Conservation (phyloP, 1,140 invertebrate species). For the Andrena cerasifolii region DNA sequence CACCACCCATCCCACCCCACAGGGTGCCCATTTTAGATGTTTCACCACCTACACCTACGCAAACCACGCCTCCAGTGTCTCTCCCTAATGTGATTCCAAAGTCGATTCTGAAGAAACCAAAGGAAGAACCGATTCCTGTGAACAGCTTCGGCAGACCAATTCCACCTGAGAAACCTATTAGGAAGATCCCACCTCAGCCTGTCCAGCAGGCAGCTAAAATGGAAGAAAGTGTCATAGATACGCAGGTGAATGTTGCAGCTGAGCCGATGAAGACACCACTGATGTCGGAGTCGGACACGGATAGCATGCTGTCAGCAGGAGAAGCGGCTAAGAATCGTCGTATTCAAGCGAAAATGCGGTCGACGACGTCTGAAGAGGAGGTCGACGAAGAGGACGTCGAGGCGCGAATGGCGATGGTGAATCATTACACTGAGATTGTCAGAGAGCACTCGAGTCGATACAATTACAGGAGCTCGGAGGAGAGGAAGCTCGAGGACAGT, state of each 20-base stretch:
- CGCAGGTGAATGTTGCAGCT: not conserved
- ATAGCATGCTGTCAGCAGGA: conserved; percentile 73
- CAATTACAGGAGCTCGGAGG: conserved; percentile 22
- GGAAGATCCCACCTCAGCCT: conserved; percentile 34
- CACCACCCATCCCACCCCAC: conserved; percentile 34
- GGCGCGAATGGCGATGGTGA: conserved; percentile 85
- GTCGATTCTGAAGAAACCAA: conserved; percentile 87
- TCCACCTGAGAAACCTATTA: conserved; percentile 73
- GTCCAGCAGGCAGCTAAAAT: not conserved
- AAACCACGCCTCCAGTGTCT: conserved; percentile 79
- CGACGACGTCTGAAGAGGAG: conserved; percentile 82
- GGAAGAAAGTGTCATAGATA: conserved; percentile 33
- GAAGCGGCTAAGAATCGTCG: conserved; percentile 79
- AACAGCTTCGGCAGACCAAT: conserved; percentile 73
- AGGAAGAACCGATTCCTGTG: conserved; percentile 72
- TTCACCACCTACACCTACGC: conserved; percentile 32
- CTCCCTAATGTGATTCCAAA: conserved; percentile 87
- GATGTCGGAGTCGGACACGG: conserved; percentile 72
- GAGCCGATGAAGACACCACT: conserved; percentile 57
- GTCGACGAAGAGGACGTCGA: conserved; percentile 85
- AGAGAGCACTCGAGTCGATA: conserved; percentile 82
- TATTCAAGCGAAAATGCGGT: conserved; percentile 71
- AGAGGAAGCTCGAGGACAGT: conserved; percentile 19
- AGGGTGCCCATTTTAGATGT: conserved; percentile 40
- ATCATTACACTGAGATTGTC: conserved; percentile 92